Percentiles rank a stretch among this genome's conserved stretches.
These are phyloP conservation scores for Cygnus olor DNA, from an alignment of 2,797 vertebrate species.

Conservation along the genomic window DNA sequence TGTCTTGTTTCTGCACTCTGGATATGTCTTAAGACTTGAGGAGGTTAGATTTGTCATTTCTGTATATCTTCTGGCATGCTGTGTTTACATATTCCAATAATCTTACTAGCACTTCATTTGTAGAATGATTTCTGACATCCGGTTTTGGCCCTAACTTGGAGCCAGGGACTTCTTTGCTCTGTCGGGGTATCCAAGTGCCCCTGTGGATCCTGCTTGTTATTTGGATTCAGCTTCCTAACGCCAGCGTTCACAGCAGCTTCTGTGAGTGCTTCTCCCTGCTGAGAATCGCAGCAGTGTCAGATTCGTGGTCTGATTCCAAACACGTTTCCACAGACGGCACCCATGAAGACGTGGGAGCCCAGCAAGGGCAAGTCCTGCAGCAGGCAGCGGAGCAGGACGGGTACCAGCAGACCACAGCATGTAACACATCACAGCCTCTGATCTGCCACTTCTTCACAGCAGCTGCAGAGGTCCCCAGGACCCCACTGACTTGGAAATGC, in stretches of 20 bases:
- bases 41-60: not conserved
- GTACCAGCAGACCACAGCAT: not conserved
- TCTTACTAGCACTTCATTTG: not conserved
- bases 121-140: not conserved
- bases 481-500: not conserved
- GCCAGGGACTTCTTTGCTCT: not conserved
- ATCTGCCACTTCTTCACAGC: not conserved
- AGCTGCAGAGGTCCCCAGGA: not conserved
- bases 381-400: not conserved
- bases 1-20: not conserved
- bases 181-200: not conserved
- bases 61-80: not conserved
- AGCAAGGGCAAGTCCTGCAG: not conserved
- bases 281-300: not conserved
- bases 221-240: not conserved
- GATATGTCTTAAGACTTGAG: not conserved
- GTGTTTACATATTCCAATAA: not conserved
- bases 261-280: not conserved
- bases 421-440: rapidly evolving
- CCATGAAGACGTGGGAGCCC: not conserved
- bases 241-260: not conserved
- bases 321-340: not conserved
- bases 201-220: not conserved
- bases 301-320: not conserved
- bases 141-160: not conserved